phyloP scores from a whole-genome alignment of 2,888 invertebrate genomes.

The Apamea anceps region DNA sequence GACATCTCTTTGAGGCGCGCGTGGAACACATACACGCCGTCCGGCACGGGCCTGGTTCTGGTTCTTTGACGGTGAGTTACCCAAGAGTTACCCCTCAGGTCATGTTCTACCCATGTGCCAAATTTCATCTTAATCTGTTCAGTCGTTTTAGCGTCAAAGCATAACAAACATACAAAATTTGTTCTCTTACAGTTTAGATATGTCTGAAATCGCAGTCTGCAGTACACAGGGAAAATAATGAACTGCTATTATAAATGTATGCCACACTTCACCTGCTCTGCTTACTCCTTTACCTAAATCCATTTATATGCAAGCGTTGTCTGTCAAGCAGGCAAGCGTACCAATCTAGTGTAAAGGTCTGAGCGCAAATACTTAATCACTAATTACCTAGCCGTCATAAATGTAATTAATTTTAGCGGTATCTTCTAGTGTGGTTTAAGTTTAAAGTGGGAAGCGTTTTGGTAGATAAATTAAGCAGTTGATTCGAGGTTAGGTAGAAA shows the following conservation, averaged over 20 bases:
- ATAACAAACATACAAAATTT: too few species aligned
- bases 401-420: conserved; percentile 72
- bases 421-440: conserved; percentile 46
- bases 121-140: not conserved
- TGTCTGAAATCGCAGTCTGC: not conserved
- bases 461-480: not conserved
- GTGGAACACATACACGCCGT: too few species aligned
- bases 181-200: not conserved
- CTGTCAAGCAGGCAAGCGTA: conserved; percentile 32
- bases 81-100: too few species aligned
- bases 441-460: not conserved
- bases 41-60: too few species aligned
- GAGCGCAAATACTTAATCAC: conserved; percentile 70
- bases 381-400: conserved; percentile 70
- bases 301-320: conserved; percentile 51
- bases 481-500: too few species aligned
- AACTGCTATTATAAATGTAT: not conserved
- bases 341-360: conserved; percentile 57
- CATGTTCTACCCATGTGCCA: too few species aligned
- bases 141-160: not conserved
- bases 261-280: not conserved
- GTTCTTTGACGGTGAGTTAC: too few species aligned
- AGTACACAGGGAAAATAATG: not conserved
- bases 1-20: too few species aligned
- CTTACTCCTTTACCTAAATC: conserved; percentile 7